phyloP scores from a whole-genome alignment of 2,113 vertebrate species.

The Trichomycterus rosablanca region DNA sequence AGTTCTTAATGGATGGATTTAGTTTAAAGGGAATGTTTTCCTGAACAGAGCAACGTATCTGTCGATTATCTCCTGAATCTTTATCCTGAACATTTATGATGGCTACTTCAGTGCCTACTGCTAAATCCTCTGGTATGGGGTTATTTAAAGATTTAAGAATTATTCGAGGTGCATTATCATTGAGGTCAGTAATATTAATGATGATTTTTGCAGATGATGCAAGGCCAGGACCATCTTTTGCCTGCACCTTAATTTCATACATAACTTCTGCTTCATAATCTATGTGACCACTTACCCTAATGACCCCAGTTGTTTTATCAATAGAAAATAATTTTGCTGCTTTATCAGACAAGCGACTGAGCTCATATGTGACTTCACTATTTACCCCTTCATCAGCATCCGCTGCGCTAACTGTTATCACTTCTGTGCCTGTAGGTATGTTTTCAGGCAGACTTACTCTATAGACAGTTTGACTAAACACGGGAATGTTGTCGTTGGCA shows the following conservation, averaged over 20 bases:
- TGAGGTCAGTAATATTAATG: conserved; percentile 55
- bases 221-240: background rate
- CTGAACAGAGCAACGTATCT: conserved; percentile 51
- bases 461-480: too few relatives aligned
- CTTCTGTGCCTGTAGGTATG: too few relatives aligned
- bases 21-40: conserved; percentile 54
- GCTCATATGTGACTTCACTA: conserved; percentile 5
- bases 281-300: background rate
- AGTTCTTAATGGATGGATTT: conserved; percentile 44
- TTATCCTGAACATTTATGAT: conserved; percentile 6
- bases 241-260: background rate
- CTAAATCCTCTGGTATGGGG: background rate
- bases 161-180: conserved; percentile 53
- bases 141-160: conserved; percentile 11
- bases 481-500: background rate
- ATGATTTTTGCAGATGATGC: conserved; percentile 1
- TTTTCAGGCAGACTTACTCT: too few relatives aligned
- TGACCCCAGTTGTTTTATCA: background rate
- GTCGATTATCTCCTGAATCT: conserved; percentile 47
- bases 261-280: background rate
- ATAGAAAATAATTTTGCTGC: background rate
- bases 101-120: background rate
- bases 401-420: too few relatives aligned
- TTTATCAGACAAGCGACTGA: background rate
- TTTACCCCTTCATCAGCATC: background rate